Evolutionary conservation across 30 jellyfish, hydroid and myxozoan species (phyloP).

Genomic region (Hydra vulgaris): DNA sequence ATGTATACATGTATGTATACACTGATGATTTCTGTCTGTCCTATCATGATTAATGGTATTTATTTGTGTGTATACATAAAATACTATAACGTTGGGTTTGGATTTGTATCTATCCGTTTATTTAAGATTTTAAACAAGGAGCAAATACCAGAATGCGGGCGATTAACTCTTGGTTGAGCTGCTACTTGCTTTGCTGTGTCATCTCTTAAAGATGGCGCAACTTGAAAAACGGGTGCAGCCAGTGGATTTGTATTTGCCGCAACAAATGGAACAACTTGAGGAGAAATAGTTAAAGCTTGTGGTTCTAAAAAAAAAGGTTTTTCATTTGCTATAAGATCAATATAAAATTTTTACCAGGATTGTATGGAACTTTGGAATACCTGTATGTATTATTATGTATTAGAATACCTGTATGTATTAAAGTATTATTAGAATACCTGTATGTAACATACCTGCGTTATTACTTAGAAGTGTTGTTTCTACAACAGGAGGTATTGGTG

Average conservation of each 20-base stretch:
- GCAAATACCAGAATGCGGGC: conserved; percentile 25
- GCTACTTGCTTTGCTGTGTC: conserved; percentile 2
- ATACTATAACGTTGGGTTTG: too few relatives aligned
- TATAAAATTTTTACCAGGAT: too few relatives aligned
- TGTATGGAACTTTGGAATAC: too few relatives aligned
- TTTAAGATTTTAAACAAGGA: too few relatives aligned
- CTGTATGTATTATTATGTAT: too few relatives aligned
- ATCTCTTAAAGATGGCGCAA: conserved; percentile 16
- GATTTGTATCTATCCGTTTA: too few relatives aligned
- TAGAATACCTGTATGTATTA: too few relatives aligned
- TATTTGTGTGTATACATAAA: too few relatives aligned
- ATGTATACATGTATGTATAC: background rate
- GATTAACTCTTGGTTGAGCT: conserved; percentile 36
- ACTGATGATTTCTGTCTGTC: too few relatives aligned
- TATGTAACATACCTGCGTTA: background rate
- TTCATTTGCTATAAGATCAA: too few relatives aligned
- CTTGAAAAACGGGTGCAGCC: conserved; percentile 8
- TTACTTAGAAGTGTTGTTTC: background rate
- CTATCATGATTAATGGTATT: too few relatives aligned
- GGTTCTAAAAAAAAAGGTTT: background rate
- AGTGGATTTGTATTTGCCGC: background rate
- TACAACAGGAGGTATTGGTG: background rate
- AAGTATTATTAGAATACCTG: too few relatives aligned
- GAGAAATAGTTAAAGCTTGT: background rate
- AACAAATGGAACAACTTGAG: background rate